Conservation (phyloP, 2,113 vertebrate species). For the Chionomys nivalis region DNA sequence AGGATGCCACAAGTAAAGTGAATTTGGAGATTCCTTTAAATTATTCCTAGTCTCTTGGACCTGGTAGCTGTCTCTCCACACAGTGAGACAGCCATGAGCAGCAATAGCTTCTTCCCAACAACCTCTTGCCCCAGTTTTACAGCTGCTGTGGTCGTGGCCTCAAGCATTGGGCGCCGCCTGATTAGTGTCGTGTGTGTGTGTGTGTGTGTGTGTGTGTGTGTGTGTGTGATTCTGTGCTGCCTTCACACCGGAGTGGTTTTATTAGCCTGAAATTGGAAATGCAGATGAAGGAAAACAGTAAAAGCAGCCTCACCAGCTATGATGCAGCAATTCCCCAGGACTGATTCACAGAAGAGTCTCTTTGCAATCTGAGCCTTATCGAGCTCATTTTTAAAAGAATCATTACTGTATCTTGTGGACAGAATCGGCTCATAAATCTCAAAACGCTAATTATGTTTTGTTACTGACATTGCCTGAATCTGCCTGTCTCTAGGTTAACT, state of each 20-base stretch:
- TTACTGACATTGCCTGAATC: constrained; percentile 67
- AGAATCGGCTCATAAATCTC: constrained; percentile 69
- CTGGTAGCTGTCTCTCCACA: neutral
- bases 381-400: constrained; percentile 60
- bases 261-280: constrained; percentile 63
- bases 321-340: constrained; percentile 31
- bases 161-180: neutral
- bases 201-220: neutral
- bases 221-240: neutral
- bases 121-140: neutral
- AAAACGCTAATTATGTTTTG: constrained; percentile 75
- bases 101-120: neutral
- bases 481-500: constrained; percentile 66
- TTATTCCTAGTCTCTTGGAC: neutral
- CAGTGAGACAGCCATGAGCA: neutral
- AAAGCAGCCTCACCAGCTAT: constrained; percentile 1
- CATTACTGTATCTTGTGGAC: constrained; percentile 65
- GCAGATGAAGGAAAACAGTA: constrained; percentile 42
- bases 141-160: neutral
- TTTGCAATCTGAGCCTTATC: constrained; percentile 28
- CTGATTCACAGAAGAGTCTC: constrained; percentile 55
- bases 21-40: neutral
- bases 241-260: constrained; percentile 16
- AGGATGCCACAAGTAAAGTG: neutral
- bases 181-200: neutral